Evolutionary conservation across 2,888 invertebrate genomes (phyloP), one percentile per base, ranked within the genome.

Genomic region (Sarcophaga subvicina): DNA sequence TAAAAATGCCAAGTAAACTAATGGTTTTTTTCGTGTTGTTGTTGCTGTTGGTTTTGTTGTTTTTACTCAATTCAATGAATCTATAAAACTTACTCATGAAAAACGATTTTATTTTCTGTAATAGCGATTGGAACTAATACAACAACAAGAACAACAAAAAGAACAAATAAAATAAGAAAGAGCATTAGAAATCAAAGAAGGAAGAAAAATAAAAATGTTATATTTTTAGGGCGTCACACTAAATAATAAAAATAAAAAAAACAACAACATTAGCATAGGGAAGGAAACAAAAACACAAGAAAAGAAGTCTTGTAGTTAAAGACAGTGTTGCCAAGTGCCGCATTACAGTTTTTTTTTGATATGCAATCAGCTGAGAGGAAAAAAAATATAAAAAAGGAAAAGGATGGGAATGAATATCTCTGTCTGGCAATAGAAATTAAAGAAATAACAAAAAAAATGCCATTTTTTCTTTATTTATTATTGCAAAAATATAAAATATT

Each of bases 201-300:
- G 10, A 62, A 22, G 6, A n/a, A 62, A 62, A 62, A 62, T n/a
- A 11, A 62, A 80, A 37, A 37, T 8, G 2, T 37, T 37, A 80
- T 79, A 87, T 82, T 84, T 87, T 84, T 82, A 87, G 87, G 87
- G 87, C 87, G 87, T 87, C 87, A 84, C 84, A 87, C 83, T 81
- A 77, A 62, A 72, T 67, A 66, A 80, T 63, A 62, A 79, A 79
- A 67, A 64, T 66, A 49, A 17, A 63, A 80, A 14, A 22, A 71
- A 64, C 54, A 63, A 72, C 37, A 71, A 64, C n/a, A 70, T 45
- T 47, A 69, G 14, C 45, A 14, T 14, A 10, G 17, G 12, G 2
- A 12, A 54, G 54, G 17, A 54, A 78, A n/a, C 25, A 67, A 49
- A 49, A 69, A 69, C 20, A 54, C 54, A 37, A 37, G 8, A 37